phyloP scores from a whole-genome alignment of 2,888 invertebrate genomes.

The Strigamia transsilvanica region DNA sequence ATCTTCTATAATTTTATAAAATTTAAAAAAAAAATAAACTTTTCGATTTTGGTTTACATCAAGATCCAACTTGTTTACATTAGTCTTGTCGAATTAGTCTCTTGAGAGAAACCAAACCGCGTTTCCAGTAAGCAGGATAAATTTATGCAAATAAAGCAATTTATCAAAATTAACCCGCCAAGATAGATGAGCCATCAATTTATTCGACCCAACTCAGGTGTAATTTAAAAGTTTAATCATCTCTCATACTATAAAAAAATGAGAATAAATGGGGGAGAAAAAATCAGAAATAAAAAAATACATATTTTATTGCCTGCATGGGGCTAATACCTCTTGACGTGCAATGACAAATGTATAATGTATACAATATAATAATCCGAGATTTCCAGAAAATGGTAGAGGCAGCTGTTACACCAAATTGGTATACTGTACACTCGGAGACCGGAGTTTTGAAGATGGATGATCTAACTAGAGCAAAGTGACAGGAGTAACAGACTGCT shows the following conservation, averaged over 20 bases:
- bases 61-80: background rate
- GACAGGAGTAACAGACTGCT: background rate
- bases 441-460: background rate
- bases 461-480: background rate
- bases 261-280: background rate
- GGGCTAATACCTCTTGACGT: slow-evolving; percentile 25
- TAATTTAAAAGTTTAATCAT: background rate
- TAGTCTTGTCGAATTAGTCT: slow-evolving; percentile 5
- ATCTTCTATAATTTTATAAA: background rate
- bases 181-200: background rate
- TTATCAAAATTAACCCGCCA: slow-evolving; percentile 1
- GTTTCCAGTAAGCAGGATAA: background rate
- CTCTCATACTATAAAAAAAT: background rate
- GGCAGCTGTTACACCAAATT: slow-evolving; percentile 18
- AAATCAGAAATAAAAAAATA: no score
- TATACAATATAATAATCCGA: background rate
- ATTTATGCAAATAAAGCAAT: slow-evolving; percentile 11
- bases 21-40: background rate
- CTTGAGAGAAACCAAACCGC: background rate
- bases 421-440: background rate
- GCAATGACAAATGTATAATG: slow-evolving; percentile 17
- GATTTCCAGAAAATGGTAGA: slow-evolving; percentile 6
- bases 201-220: background rate
- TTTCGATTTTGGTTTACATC: background rate
- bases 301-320: no score